phyloP scores from a whole-genome alignment of 2,888 invertebrate species.

The Thalpophila matura region DNA sequence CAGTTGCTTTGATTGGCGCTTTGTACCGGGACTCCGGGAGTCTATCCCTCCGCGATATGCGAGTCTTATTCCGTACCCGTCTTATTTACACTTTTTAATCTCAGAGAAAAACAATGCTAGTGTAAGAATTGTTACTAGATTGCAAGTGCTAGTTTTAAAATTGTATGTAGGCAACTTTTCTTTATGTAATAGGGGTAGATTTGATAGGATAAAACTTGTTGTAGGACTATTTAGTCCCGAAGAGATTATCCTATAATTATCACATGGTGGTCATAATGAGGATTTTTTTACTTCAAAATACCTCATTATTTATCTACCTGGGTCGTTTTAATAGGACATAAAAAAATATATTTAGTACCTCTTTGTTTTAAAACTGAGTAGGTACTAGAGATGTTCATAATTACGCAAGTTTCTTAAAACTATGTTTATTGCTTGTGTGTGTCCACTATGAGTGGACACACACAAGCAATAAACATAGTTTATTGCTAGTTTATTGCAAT shows the following conservation, averaged over 20 bases:
- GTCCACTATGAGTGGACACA: too few relatives aligned
- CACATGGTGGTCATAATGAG: background rate
- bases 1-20: conserved; percentile 76
- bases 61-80: conserved; percentile 45
- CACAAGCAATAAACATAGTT: too few relatives aligned
- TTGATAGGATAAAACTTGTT: background rate
- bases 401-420: conserved; percentile 36
- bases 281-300: background rate
- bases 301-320: background rate
- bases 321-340: conserved; percentile 20
- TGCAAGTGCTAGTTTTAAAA: background rate
- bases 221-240: background rate
- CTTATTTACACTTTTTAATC: conserved; percentile 60
- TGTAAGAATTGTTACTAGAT: conserved; percentile 26
- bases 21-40: conserved; percentile 55
- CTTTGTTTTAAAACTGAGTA: conserved; percentile 44
- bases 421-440: conserved; percentile 28
- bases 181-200: background rate
- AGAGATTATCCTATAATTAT: too few relatives aligned
- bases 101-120: conserved; percentile 39
- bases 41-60: conserved; percentile 43
- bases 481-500: too few relatives aligned
- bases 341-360: conserved; percentile 22
- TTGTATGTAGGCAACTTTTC: background rate
- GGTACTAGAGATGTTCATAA: conserved; percentile 34